Base-by-base conservation (phyloP, 2,113 vertebrate species). In the Macheiramphus alcinus region DNA sequence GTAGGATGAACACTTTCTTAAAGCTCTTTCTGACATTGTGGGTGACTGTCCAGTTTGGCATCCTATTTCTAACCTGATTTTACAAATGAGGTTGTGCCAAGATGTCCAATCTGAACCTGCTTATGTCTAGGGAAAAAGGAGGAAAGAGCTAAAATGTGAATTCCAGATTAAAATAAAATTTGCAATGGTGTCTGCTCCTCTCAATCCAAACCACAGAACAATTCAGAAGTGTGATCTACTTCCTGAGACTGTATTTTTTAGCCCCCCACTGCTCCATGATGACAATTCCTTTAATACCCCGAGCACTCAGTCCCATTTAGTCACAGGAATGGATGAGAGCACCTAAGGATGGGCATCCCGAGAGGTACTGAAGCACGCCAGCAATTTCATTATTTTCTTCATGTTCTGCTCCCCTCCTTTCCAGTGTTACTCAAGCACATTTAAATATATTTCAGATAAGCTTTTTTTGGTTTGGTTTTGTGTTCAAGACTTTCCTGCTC, bases 381-480 rank as follows among this genome's bases (percentile, higher is more conserved):
- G 67, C 83, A 48, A 38, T 34, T 38, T 72, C 26, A 67, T n/a
- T 26, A 42, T 59, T 56, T 80, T 86, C 56, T 76, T 81, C 50
- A 38, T 20, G 56, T 79, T 84, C 76, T 92, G n/a, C 43, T 82
- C 32, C 38, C 8, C 40, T 68, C 58, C 74, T 72, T 84, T 63
- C 43, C 25, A 63, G 47, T 38, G 31, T 81, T 88, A 84, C 47
- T 91, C 61, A 89, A 94, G 67, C 48, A 71, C 56, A 59, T 42
- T 42, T 43, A 43, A 74, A 82, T 85, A 92, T 72, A 92, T 91
- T 90, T 90, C 52, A 90, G 90, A 92, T 88, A 65, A 84, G 79
- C 31, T 76, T 78, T 88, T 66, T 70, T 82, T 29, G 3, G 17
- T 70, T 82, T 29, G 3, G 17, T 53, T 71, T 63, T 29, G 63